Conservation (phyloP, 2,113 vertebrate species). For the Catharus bicknelli region DNA sequence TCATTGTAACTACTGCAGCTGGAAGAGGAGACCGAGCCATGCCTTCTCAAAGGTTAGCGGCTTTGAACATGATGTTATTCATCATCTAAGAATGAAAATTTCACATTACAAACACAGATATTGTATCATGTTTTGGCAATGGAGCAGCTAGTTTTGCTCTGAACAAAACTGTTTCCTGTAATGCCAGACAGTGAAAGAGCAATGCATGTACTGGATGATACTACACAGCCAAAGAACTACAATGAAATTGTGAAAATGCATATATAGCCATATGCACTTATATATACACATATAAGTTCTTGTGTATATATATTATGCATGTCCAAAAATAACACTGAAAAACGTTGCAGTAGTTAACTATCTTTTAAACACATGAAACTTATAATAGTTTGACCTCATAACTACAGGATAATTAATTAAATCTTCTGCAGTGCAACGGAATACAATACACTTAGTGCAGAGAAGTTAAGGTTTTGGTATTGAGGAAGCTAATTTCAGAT, state of each 20-base stretch:
- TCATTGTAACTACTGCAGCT: constrained; percentile 11
- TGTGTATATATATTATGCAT: constrained; percentile 50
- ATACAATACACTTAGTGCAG: constrained; percentile 81
- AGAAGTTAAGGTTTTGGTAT: constrained; percentile 78
- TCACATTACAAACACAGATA: constrained; percentile 70
- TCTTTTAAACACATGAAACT: constrained; percentile 71
- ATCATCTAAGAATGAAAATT: constrained; percentile 61
- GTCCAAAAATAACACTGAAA: constrained; percentile 77
- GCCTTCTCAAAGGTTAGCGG: constrained; percentile 57
- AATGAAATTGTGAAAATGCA: constrained; percentile 68
- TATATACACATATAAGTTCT: constrained; percentile 49
- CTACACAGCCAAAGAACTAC: constrained; percentile 76
- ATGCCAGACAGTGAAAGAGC: constrained; percentile 78
- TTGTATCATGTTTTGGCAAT: constrained; percentile 79
- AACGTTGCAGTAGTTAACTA: constrained; percentile 68
- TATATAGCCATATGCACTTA: constrained; percentile 69
- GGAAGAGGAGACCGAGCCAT: constrained; percentile 5
- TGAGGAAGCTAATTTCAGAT: constrained; percentile 75
- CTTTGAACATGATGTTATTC: constrained; percentile 14
- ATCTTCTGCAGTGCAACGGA: constrained; percentile 77
- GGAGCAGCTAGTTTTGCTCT: constrained; percentile 74
- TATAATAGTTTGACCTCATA: constrained; percentile 57
- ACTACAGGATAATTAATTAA: constrained; percentile 78
- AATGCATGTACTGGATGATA: constrained; percentile 74
- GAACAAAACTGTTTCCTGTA: constrained; percentile 70